Evolutionary conservation across 2,888 invertebrate species (phyloP).

Genomic region (Alviniconcha strummeri): DNA sequence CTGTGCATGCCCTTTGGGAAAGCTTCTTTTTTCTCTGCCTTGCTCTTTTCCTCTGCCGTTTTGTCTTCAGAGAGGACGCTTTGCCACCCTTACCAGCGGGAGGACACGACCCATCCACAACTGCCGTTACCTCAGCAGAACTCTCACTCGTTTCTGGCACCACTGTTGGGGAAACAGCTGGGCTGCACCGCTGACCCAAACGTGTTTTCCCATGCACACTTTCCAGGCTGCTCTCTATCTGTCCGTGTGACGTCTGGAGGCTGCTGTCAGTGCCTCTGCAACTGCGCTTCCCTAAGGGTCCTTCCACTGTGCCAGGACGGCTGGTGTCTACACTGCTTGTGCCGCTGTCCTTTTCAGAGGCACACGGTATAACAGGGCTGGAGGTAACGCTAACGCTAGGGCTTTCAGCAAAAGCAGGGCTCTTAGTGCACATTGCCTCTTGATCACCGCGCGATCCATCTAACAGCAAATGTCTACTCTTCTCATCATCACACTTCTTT

Average conservation of each 20-base stretch:
- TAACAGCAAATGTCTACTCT: neutral
- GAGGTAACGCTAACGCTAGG: neutral
- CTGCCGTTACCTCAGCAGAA: neutral
- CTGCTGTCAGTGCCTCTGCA: too few species aligned
- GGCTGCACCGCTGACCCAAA: too few species aligned
- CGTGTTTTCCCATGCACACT: neutral
- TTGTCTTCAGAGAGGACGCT: neutral
- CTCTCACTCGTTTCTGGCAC: constrained; percentile 10
- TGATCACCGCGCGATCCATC: too few species aligned
- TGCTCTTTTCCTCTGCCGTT: constrained; percentile 16
- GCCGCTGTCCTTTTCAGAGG: neutral
- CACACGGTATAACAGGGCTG: neutral
- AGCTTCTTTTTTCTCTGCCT: constrained; percentile 11
- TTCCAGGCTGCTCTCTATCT: neutral
- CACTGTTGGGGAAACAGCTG: neutral
- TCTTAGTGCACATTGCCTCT: too few species aligned
- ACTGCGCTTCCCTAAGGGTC: too few species aligned
- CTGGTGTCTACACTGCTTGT: neutral
- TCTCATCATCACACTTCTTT: neutral
- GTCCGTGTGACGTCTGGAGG: too few species aligned
- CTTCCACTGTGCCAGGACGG: too few species aligned
- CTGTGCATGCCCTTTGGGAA: neutral
- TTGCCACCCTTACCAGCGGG: too few species aligned
- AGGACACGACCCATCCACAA: too few species aligned
- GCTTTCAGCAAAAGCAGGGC: neutral